These are phyloP conservation scores for Lepus townsendii DNA, from an alignment of 2,797 vertebrate species.

Conservation along the genomic window DNA sequence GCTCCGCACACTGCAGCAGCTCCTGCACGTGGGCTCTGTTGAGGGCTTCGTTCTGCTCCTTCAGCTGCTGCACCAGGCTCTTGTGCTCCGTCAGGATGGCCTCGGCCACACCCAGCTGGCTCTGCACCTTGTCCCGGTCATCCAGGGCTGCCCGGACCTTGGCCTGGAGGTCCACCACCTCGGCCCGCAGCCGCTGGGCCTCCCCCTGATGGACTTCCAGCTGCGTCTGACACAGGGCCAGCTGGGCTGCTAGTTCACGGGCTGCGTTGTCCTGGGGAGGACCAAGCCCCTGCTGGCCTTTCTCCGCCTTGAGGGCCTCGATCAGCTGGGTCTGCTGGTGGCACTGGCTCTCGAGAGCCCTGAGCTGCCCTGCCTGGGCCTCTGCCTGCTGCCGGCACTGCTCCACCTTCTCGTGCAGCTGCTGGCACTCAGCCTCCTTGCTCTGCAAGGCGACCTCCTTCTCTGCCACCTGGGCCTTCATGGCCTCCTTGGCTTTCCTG, in stretches of 20 bases:
- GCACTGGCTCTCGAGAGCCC: conserved; percentile 87
- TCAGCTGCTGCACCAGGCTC: conserved; percentile 91
- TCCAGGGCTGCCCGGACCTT: conserved; percentile 88
- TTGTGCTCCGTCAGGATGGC: conserved; percentile 90
- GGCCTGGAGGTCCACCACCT: conserved; percentile 90
- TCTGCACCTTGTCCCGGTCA: conserved; percentile 89
- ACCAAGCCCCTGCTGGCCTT: conserved; percentile 76
- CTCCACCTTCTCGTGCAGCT: conserved; percentile 88
- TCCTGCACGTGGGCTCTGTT: conserved; percentile 92
- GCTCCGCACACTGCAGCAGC: conserved; percentile 90
- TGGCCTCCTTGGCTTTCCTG: conserved; percentile 88
- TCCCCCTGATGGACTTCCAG: conserved; percentile 90
- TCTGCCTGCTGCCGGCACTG: conserved; percentile 87
- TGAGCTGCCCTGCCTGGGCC: conserved; percentile 88
- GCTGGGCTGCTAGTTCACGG: conserved; percentile 86
- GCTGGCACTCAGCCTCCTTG: conserved; percentile 87
- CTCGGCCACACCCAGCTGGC: conserved; percentile 89
- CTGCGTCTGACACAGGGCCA: conserved; percentile 90
- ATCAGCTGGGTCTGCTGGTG: conserved; percentile 87
- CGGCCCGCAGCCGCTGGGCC: conserved; percentile 91
- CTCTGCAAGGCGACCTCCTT: conserved; percentile 87
- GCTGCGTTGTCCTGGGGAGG: conserved; percentile 77
- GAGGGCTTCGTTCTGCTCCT: conserved; percentile 91
- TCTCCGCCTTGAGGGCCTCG: conserved; percentile 89
- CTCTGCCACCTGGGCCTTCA: conserved; percentile 89